These are phyloP conservation scores for Aldrovandia affinis DNA, from an alignment of 2,797 vertebrate species.

Conservation along the genomic window DNA sequence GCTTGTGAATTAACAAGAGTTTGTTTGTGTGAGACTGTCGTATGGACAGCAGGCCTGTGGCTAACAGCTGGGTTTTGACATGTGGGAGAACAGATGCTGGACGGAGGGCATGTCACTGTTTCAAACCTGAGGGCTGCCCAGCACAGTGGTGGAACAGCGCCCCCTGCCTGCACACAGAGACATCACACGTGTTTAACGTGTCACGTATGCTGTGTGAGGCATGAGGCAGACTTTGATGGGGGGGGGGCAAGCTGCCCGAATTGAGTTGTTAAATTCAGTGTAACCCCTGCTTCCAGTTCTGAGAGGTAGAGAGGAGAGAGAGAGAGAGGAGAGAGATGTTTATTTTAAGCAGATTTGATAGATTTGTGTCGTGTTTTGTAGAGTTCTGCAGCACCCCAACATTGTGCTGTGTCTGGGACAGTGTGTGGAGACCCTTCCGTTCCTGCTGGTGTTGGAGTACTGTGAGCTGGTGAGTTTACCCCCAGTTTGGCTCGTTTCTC, in stretches of 20 bases:
- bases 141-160: constrained; percentile 34
- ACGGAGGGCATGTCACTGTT: not conserved
- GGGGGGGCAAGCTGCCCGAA: no score
- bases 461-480: constrained; percentile 90
- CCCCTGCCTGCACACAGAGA: constrained; percentile 48
- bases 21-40: not conserved
- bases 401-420: constrained; percentile 93
- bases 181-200: constrained; percentile 29
- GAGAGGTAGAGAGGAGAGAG: no score
- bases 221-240: not conserved
- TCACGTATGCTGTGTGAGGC: not conserved
- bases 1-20: not conserved
- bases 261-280: not conserved
- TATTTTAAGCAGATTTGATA: not conserved
- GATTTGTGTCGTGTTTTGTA: constrained; percentile 44
- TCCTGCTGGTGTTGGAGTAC: constrained; percentile 93
- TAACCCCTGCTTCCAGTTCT: not conserved
- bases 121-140: not conserved
- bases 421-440: constrained; percentile 92
- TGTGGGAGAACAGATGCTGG: not conserved
- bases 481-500: no score
- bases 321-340: not conserved
- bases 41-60: not conserved
- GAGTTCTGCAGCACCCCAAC: constrained; percentile 89
- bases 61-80: not conserved